Conservation (phyloP, 1,140 invertebrate species). For the Cotesia glomerata region DNA sequence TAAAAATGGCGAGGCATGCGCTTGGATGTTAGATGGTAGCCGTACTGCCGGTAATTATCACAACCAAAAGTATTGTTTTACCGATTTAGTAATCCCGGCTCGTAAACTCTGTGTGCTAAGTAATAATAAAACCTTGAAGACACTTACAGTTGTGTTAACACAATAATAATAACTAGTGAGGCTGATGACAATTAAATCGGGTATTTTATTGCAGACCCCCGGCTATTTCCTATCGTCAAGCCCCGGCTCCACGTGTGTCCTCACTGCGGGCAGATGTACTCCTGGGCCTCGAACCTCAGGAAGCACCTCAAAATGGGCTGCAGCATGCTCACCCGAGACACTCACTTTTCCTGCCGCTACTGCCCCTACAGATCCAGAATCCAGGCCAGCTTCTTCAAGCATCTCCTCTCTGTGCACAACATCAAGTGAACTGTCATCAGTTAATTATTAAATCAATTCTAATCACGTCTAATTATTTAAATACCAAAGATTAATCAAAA, state of each 20-base stretch:
- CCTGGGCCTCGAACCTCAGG: constrained; percentile 63
- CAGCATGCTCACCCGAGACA: constrained; percentile 61
- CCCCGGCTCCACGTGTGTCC: constrained; percentile 58
- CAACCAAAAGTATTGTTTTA: not conserved
- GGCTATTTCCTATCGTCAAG: constrained; percentile 58
- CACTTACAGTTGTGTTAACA: too few species aligned
- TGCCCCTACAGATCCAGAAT: constrained; percentile 64
- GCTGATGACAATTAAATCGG: constrained; percentile 18
- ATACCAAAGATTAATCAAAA: too few species aligned
- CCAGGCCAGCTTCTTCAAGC: constrained; percentile 61
- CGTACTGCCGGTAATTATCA: constrained; percentile 23
- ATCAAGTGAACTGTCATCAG: constrained; percentile 53
- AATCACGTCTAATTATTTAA: too few species aligned
- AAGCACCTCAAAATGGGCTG: constrained; percentile 61
- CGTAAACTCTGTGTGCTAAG: too few species aligned
- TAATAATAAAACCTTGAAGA: too few species aligned
- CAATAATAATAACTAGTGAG: not conserved
- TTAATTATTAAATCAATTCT: not conserved
- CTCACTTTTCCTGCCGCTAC: constrained; percentile 65
- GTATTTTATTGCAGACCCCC: constrained; percentile 54
- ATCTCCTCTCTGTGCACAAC: constrained; percentile 60
- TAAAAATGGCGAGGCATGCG: constrained; percentile 45
- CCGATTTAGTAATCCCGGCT: constrained; percentile 9
- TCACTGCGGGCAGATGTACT: constrained; percentile 63
- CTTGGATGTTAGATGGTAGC: constrained; percentile 49